Evolutionary conservation across 2,888 invertebrate species (phyloP).

Genomic region (Parthenolecanium corni): DNA sequence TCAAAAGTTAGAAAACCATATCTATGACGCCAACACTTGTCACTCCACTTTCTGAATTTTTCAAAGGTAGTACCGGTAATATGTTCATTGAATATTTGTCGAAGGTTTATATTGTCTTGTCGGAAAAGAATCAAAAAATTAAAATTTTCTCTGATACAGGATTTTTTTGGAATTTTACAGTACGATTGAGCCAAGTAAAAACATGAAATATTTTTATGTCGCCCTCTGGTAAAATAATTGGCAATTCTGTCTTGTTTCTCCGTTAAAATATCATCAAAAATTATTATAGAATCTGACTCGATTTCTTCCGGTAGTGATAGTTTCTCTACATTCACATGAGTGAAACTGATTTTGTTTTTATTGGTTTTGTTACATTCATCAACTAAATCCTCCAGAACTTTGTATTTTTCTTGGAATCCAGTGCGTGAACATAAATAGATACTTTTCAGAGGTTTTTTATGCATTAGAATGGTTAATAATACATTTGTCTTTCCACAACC

Average conservation of each 20-base stretch:
- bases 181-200: slow-evolving; percentile 2
- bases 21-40: background rate
- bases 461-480: background rate
- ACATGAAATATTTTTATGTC: slow-evolving; percentile 2
- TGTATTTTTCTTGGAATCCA: background rate
- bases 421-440: background rate
- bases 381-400: background rate
- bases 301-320: background rate
- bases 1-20: background rate
- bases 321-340: background rate
- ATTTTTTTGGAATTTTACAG: background rate
- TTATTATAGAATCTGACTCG: background rate
- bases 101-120: background rate
- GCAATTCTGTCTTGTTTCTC: background rate
- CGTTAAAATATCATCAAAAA: slow-evolving; percentile 7
- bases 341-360: background rate
- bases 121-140: slow-evolving; percentile 1
- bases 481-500: background rate
- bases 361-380: background rate
- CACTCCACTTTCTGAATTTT: background rate
- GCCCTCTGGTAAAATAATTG: background rate
- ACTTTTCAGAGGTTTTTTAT: background rate
- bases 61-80: slow-evolving; percentile 5
- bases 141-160: slow-evolving; percentile 5
- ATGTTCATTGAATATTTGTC: slow-evolving; percentile 1